A percentile compares a stretch with the other conserved stretches of the same genome.
phyloP scores from a whole-genome alignment of 2,113 vertebrate genomes.

The Leptosomus discolor region DNA sequence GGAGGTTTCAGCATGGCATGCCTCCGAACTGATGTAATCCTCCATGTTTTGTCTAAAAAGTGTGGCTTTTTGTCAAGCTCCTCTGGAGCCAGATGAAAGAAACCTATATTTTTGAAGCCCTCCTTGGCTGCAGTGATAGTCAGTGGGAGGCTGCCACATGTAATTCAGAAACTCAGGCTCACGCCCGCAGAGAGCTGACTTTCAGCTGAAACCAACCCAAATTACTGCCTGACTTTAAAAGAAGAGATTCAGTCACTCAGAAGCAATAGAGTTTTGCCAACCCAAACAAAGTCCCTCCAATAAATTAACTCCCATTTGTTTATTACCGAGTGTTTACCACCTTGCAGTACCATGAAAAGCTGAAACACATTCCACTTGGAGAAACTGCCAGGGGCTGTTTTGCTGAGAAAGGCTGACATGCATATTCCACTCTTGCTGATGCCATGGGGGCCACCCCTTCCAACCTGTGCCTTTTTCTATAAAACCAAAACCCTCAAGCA shows the following conservation, averaged over 20 bases:
- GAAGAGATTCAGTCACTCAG: background rate
- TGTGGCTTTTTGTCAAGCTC: background rate
- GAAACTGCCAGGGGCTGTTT: background rate
- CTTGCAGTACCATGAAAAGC: background rate
- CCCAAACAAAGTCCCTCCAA: background rate
- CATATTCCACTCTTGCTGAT: background rate
- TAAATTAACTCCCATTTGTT: background rate
- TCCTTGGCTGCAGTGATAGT: background rate
- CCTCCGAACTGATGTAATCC: conserved; percentile 20
- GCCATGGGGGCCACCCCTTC: background rate
- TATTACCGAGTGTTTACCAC: background rate
- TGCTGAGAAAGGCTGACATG: fast-evolving
- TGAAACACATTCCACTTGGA: background rate
- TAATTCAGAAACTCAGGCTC: background rate
- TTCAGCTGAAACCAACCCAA: background rate
- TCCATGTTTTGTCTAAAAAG: conserved; percentile 9
- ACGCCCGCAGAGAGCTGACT: background rate
- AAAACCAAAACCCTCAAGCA: background rate
- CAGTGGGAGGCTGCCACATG: background rate
- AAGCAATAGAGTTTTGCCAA: background rate
- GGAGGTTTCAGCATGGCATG: background rate
- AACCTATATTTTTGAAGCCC: background rate
- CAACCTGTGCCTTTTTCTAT: background rate
- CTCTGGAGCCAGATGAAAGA: background rate
- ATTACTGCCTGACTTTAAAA: background rate